Evolutionary conservation across 2,797 vertebrate species (phyloP), one percentile per base, ranked within the genome.

Genomic region (Orientallactaga sibirica): DNA sequence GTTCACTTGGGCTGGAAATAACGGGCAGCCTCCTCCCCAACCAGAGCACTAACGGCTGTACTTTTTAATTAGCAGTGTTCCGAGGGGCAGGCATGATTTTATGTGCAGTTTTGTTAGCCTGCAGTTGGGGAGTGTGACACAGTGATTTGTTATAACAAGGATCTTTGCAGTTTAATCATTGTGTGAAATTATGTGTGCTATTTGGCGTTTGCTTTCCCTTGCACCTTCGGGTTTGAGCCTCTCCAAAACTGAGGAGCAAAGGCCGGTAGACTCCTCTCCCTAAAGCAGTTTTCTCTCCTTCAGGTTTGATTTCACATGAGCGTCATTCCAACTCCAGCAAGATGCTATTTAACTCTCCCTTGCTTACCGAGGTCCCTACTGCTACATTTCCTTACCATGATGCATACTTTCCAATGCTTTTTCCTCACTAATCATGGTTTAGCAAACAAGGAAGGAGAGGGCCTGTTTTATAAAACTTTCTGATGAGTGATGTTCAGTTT

Each of bases 401-500:
- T 96, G 18, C 91, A 41, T 88, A 55, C 96, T 95, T 95, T 75
- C 64, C 52, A 8, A 95, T 8, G 86, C 68, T 18, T 37, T 81
- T 96, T 82, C 84, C 95, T 94, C 93, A 22, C 96, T 96, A 85
- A 96, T 94, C 96, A 74, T 41, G 93, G 95, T n/a, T 97, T 93
- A 95, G 97, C 97, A 95, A 96, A 92, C 96, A 67, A 96, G 97
- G 97, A 97, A 75, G 96, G 86, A 97, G 91, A 2, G 68, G 96
- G 96, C 94, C 95, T 0, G 0, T 95, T 97, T 97, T 97, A 95
- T 96, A 97, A 97, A 98, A 98, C 91, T 98, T 98, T 98, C 97
- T 97, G 97, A 97, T 96, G 98, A 98, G 97, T 96, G 96, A 98
- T 97, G 97, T 98, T 97, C 85, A 92, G 97, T 98, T 98, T 97